Percentiles rank a stretch among this genome's conserved stretches.
Evolutionary conservation across 92 coral and sea anemone species (phyloP).

Genomic region (Pocillopora meandrina): DNA sequence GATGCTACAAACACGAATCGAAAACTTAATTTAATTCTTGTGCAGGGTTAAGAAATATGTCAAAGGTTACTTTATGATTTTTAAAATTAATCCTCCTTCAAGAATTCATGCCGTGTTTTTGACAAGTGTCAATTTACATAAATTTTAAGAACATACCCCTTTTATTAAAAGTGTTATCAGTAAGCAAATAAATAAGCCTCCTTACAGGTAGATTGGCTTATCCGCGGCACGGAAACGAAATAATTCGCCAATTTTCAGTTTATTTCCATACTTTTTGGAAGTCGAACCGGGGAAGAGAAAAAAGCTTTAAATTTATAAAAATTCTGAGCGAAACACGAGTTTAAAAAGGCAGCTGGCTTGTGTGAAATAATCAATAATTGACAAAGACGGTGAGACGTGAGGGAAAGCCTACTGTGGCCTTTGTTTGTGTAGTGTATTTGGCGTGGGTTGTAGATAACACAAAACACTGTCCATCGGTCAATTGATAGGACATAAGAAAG

Average conservation of each 20-base stretch:
- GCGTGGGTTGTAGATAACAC: conserved; percentile 53
- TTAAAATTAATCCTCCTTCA: neutral
- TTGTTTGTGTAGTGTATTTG: conserved; percentile 51
- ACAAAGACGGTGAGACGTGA: conserved; percentile 35
- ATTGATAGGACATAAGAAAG: conserved; percentile 28
- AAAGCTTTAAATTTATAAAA: neutral
- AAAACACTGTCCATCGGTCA: conserved; percentile 33
- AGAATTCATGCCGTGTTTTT: neutral
- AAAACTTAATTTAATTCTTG: neutral
- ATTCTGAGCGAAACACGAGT: neutral
- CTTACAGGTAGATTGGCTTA: neutral
- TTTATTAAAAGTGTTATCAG: conserved; percentile 7
- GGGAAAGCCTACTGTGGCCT: conserved; percentile 19
- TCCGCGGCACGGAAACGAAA: neutral
- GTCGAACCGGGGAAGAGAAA: neutral
- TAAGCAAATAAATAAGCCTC: neutral
- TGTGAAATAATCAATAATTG: conserved; percentile 47
- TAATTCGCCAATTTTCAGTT: neutral
- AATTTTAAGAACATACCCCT: conserved; percentile 5
- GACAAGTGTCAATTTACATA: conserved; percentile 13
- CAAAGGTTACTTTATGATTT: conserved; percentile 1
- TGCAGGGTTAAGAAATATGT: neutral
- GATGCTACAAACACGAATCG: neutral
- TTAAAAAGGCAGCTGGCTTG: conserved; percentile 18
- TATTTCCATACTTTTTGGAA: neutral